Conservation (phyloP, 2,888 invertebrate species). For the Himalopsyche tibetana region DNA sequence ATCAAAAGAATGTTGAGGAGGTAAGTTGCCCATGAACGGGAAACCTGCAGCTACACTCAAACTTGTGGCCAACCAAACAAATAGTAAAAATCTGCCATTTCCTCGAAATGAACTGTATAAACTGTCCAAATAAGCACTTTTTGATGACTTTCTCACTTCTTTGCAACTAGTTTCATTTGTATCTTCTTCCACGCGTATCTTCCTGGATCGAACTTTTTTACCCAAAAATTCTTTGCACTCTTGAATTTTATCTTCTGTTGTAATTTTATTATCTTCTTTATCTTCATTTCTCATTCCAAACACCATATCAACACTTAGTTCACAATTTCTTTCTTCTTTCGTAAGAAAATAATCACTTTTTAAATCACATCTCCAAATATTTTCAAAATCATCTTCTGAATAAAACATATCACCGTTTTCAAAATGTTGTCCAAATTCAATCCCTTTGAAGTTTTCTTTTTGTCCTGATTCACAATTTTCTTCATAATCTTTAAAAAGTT, state of each 20-base stretch:
- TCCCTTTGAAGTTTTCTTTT: neutral
- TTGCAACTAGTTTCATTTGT: neutral
- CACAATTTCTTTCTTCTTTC: too few relatives aligned
- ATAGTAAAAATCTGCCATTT: slow-evolving; percentile 18
- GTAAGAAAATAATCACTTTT: neutral
- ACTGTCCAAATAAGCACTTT: neutral
- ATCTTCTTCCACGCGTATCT: neutral
- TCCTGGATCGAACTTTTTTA: too few relatives aligned
- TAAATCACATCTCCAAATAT: neutral
- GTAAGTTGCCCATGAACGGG: slow-evolving; percentile 3
- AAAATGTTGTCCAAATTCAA: slow-evolving; percentile 1
- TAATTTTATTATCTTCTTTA: too few relatives aligned
- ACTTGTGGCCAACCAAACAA: slow-evolving; percentile 47
- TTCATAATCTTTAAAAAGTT: neutral
- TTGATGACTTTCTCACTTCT: neutral
- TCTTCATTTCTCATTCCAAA: too few relatives aligned
- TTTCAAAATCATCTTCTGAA: slow-evolving; percentile 3
- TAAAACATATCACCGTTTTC: neutral
- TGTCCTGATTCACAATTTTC: neutral
- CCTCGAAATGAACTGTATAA: slow-evolving; percentile 13
- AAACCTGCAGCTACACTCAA: slow-evolving; percentile 50
- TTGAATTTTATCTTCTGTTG: too few relatives aligned
- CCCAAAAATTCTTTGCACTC: too few relatives aligned
- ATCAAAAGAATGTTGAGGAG: slow-evolving; percentile 26
- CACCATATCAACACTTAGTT: too few relatives aligned